A percentile compares a stretch with the other conserved stretches of the same genome.
Conservation (phyloP, 2,888 invertebrate species). For the Trypoxylon attenuatum region DNA sequence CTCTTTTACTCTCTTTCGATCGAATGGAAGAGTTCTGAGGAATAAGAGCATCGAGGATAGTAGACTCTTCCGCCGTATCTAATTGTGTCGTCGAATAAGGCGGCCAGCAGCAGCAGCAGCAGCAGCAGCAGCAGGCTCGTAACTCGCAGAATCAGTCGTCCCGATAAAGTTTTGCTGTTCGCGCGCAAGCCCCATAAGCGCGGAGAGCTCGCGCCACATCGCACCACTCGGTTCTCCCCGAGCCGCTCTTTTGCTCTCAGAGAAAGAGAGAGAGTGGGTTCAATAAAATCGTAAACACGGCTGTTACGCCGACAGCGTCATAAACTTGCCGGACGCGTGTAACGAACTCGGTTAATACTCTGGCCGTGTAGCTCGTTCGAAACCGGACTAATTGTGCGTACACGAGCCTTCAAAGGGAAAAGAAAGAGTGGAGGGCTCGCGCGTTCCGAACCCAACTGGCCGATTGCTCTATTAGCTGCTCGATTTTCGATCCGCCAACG, state of each 20-base stretch:
- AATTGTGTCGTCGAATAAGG: slow-evolving; percentile 15
- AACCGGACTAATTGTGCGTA: slow-evolving; percentile 34
- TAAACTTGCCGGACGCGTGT: slow-evolving; percentile 29
- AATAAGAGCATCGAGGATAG: too few relatives aligned
- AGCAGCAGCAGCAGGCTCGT: neutral
- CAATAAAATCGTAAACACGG: slow-evolving; percentile 55
- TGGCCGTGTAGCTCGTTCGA: slow-evolving; percentile 11
- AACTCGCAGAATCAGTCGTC: slow-evolving; percentile 26
- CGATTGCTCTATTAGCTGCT: slow-evolving; percentile 37
- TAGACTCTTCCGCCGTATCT: neutral
- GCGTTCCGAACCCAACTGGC: neutral
- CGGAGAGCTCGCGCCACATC: too few relatives aligned
- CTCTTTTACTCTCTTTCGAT: too few relatives aligned
- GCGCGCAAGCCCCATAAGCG: slow-evolving; percentile 15
- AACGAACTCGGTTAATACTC: slow-evolving; percentile 32
- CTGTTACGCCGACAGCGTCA: slow-evolving; percentile 47
- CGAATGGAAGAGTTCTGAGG: too few relatives aligned
- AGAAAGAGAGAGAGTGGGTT: slow-evolving; percentile 23
- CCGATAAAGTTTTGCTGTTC: slow-evolving; percentile 24
- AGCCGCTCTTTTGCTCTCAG: too few relatives aligned
- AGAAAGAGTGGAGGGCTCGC: neutral
- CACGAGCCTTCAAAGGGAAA: neutral
- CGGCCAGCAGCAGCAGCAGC: neutral
- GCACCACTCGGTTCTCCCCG: too few relatives aligned
- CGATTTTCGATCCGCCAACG: neutral